Percentiles rank a stretch among this genome's conserved stretches.
phyloP scores from a whole-genome alignment of 35 echinoderm and acorn worm species.

The Diadema setosum region DNA sequence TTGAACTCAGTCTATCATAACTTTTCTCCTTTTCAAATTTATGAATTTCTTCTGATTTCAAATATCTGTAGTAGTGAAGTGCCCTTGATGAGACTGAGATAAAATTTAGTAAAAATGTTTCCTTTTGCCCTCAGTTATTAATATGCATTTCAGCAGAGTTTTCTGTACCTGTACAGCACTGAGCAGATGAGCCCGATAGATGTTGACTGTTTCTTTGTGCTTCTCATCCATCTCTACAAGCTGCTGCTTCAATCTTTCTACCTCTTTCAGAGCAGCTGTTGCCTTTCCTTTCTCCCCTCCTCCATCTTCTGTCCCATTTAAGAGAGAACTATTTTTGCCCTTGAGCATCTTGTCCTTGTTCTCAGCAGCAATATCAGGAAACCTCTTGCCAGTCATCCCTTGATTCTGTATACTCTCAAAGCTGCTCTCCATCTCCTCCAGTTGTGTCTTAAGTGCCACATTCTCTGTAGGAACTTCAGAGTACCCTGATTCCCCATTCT shows the following conservation, averaged over 20 bases:
- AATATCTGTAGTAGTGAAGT: no score
- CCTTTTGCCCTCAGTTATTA: no score
- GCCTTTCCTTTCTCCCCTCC: background rate
- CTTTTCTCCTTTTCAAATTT: no score
- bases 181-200: constrained; percentile 80
- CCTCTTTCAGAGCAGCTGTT: constrained; percentile 12
- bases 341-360: constrained; percentile 37
- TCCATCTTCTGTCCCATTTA: background rate
- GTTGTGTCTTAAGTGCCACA: constrained; percentile 1
- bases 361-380: constrained; percentile 49
- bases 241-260: constrained; percentile 21
- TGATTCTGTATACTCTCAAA: background rate
- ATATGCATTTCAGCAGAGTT: no score
- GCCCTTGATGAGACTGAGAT: no score
- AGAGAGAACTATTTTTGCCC: background rate
- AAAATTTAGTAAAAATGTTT: no score
- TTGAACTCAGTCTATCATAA: background rate
- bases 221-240: constrained; percentile 28
- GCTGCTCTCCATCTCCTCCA: background rate
- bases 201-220: constrained; percentile 49
- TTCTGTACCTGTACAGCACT: constrained; percentile 88
- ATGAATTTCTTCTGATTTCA: no score
- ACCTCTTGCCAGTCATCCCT: constrained; percentile 34
- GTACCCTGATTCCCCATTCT: constrained; percentile 10
- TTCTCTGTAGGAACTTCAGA: constrained; percentile 47